Evolutionary conservation across 1,140 invertebrate species (phyloP).

Genomic region (Lordiphosa stackelbergi): DNA sequence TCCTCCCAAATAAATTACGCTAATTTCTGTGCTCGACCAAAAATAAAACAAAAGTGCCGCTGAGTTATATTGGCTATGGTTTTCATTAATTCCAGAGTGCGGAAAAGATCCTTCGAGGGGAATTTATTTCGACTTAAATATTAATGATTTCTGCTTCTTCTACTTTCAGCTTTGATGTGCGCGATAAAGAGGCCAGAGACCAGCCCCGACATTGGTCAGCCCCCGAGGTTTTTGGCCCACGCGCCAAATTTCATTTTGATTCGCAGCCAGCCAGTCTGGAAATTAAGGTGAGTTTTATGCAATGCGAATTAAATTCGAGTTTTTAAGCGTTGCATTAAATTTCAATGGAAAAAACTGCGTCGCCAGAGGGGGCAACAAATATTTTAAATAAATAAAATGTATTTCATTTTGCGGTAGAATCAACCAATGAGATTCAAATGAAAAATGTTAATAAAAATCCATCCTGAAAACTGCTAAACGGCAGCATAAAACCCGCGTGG

Average conservation of each 20-base stretch:
- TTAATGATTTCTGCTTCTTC: constrained; percentile 44
- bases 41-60: constrained; percentile 2
- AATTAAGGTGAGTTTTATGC: constrained; percentile 69
- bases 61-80: constrained; percentile 58
- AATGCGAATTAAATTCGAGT: too few species aligned
- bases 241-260: constrained; percentile 86
- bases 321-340: constrained; percentile 2
- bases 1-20: constrained; percentile 60
- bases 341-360: background rate
- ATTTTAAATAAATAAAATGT: constrained; percentile 11
- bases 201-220: constrained; percentile 86
- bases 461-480: background rate
- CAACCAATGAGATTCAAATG: background rate
- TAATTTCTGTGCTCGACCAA: constrained; percentile 51
- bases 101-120: constrained; percentile 5
- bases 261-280: constrained; percentile 85
- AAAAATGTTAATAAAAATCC: constrained; percentile 1
- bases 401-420: too few species aligned
- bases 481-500: background rate
- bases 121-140: constrained; percentile 56
- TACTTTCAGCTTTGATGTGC: constrained; percentile 85
- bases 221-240: constrained; percentile 86
- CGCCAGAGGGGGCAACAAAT: too few species aligned
- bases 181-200: constrained; percentile 84
- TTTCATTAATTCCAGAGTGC: constrained; percentile 51